Conservation (phyloP, 1,140 invertebrate genomes). For the Cardiocondyla obscurior region DNA sequence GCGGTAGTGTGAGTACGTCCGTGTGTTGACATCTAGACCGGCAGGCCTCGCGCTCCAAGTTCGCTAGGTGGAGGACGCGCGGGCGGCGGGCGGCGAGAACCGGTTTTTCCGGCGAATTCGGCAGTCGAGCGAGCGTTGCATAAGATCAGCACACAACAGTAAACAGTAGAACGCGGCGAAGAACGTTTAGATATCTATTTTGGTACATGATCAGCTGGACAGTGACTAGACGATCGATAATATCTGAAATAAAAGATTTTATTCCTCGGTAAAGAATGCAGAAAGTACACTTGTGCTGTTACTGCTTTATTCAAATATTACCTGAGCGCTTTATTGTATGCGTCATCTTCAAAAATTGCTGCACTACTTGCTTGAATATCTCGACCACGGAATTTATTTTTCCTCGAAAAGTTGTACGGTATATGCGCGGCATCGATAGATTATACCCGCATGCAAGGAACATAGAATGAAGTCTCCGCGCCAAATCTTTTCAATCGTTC, state of each 20-base stretch:
- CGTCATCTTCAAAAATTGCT: constrained; percentile 1
- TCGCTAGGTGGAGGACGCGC: too few relatives aligned
- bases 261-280: neutral
- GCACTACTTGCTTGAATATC: constrained; percentile 18
- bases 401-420: constrained; percentile 31
- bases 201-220: too few relatives aligned
- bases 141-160: too few relatives aligned
- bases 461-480: constrained; percentile 40
- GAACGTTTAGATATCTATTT: too few relatives aligned
- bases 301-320: constrained; percentile 27
- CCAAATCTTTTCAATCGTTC: constrained; percentile 58
- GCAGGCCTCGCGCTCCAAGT: too few relatives aligned
- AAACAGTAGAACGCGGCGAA: too few relatives aligned
- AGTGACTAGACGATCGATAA: too few relatives aligned
- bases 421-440: constrained; percentile 43
- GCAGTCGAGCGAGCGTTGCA: too few relatives aligned
- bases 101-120: too few relatives aligned
- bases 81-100: too few relatives aligned
- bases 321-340: constrained; percentile 13
- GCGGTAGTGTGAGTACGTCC: too few relatives aligned
- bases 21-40: too few relatives aligned
- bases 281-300: neutral
- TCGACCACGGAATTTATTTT: constrained; percentile 47
- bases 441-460: constrained; percentile 47
- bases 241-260: neutral